Conservation (phyloP, 1,140 invertebrate species). For the Sinonovacula constricta region DNA sequence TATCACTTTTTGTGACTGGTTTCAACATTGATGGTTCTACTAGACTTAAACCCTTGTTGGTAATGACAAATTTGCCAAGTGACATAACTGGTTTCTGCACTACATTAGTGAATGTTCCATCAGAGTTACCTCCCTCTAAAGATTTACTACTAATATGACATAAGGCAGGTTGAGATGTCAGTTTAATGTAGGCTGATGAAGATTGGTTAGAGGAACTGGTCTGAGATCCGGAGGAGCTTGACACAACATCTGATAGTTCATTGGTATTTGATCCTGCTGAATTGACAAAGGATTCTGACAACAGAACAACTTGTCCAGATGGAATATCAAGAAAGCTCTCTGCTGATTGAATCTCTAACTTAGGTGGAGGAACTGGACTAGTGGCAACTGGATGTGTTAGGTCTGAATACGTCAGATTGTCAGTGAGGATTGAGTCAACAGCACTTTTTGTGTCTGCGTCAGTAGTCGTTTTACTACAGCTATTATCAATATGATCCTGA, state of each 20-base stretch:
- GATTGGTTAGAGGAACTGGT: too few relatives aligned
- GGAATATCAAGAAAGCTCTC: not conserved
- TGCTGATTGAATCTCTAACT: slow-evolving; percentile 12
- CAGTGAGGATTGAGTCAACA: slow-evolving; percentile 9
- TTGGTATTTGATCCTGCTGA: not conserved
- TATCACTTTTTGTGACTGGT: not conserved
- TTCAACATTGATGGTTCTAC: not conserved
- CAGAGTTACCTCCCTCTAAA: too few relatives aligned
- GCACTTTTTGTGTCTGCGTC: slow-evolving; percentile 15
- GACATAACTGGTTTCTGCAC: slow-evolving; percentile 30
- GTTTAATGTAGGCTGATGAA: too few relatives aligned
- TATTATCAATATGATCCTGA: slow-evolving; percentile 26
- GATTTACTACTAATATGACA: too few relatives aligned
- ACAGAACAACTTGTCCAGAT: slow-evolving; percentile 6
- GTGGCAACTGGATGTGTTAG: not conserved
- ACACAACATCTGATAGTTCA: too few relatives aligned
- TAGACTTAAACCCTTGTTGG: slow-evolving; percentile 25
- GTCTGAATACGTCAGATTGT: not conserved
- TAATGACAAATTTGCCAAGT: slow-evolving; percentile 22
- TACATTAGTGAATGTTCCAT: too few relatives aligned
- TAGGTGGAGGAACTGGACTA: slow-evolving; percentile 1
- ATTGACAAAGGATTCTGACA: not conserved
- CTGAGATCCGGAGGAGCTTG: too few relatives aligned
- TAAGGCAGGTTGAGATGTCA: too few relatives aligned
- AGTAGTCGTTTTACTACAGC: slow-evolving; percentile 9